A percentile compares a stretch with the other conserved stretches of the same genome.
phyloP scores from a whole-genome alignment of 2,797 vertebrate species.

The Poliocrania exsul region DNA sequence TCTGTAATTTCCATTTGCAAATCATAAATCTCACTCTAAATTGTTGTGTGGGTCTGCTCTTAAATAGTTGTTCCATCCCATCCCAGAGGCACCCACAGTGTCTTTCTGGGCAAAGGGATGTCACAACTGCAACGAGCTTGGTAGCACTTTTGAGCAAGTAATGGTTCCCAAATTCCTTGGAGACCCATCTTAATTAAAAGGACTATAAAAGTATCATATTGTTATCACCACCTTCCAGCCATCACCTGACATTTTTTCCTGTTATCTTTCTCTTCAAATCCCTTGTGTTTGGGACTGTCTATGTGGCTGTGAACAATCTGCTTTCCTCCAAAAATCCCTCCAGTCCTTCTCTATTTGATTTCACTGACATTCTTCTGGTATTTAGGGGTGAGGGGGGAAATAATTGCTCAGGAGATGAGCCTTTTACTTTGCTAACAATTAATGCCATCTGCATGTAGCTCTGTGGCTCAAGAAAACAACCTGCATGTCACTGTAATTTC shows the following conservation, averaged over 20 bases:
- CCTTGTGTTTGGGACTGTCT: not conserved
- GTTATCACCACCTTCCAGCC: not conserved
- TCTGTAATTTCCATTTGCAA: slow-evolving; percentile 51
- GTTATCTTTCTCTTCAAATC: not conserved
- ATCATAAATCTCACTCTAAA: not conserved
- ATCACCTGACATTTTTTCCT: not conserved
- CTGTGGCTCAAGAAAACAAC: not conserved
- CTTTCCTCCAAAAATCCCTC: not conserved
- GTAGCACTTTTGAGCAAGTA: not conserved
- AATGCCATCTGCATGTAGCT: not conserved
- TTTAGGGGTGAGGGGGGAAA: not conserved
- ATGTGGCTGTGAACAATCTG: accelerated
- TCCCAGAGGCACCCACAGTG: not conserved
- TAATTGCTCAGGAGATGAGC: not conserved
- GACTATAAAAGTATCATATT: not conserved
- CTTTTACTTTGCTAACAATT: not conserved
- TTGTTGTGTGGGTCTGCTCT: not conserved
- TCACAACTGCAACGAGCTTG: not conserved
- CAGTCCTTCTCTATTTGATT: not conserved
- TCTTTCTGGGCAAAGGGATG: not conserved
- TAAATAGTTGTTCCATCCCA: not conserved
- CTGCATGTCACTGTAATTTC: not conserved
- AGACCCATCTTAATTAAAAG: slow-evolving; percentile 22
- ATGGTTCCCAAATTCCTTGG: not conserved
- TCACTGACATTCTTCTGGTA: not conserved